Evolutionary conservation across 2,888 invertebrate species (phyloP).

Genomic region (Bursaphelenchus okinawaensis): DNA sequence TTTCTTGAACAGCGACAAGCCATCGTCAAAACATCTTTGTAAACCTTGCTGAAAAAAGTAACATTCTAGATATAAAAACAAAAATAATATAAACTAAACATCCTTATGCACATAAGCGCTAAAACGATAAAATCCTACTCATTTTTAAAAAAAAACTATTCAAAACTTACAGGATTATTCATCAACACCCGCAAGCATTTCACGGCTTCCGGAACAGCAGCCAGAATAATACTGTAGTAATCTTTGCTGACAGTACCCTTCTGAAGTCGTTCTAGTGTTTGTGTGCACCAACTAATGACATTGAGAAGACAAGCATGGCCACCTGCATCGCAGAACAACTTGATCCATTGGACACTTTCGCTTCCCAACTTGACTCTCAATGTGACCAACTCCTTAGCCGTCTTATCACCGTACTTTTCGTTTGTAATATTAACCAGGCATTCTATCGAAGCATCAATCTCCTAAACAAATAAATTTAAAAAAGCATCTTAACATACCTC

Average conservation of each 20-base stretch:
- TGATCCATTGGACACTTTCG: background rate
- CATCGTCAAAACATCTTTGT: constrained; percentile 10
- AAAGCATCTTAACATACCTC: background rate
- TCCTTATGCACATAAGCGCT: no score
- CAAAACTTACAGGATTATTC: constrained; percentile 16
- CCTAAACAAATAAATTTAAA: background rate
- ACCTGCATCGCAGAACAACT: background rate
- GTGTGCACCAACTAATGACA: background rate
- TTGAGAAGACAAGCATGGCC: background rate
- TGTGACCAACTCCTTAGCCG: background rate
- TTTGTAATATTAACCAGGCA: background rate
- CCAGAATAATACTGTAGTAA: background rate
- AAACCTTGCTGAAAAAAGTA: constrained; percentile 19
- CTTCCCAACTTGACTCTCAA: background rate
- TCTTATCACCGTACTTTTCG: background rate
- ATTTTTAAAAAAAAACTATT: no score
- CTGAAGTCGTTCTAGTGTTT: background rate
- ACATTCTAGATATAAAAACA: background rate
- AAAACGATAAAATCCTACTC: no score
- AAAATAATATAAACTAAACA: no score
- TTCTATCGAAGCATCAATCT: background rate
- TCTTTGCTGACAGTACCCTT: background rate
- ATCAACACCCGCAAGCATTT: constrained; percentile 15
- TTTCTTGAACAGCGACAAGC: constrained; percentile 17
- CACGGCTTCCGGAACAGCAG: constrained; percentile 14